A percentile compares a stretch with the other conserved stretches of the same genome.
Evolutionary conservation across 2,113 vertebrate species (phyloP).

Genomic region (Eira barbara): DNA sequence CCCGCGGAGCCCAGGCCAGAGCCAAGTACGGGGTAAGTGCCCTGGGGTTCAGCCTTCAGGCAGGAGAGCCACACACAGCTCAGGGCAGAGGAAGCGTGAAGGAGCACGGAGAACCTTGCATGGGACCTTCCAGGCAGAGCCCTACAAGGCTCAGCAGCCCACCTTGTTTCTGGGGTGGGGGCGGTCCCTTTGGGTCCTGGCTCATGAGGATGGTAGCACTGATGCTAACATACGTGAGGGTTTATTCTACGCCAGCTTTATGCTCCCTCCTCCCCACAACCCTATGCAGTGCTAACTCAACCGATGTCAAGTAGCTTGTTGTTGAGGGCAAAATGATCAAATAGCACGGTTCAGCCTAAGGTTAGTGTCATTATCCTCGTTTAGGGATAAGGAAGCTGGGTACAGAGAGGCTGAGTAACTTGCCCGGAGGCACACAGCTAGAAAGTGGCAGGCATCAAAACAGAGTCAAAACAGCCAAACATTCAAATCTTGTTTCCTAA

Average conservation of each 20-base stretch:
- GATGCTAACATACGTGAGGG: not conserved
- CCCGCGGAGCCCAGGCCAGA: not conserved
- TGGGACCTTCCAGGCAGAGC: not conserved
- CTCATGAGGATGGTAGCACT: not conserved
- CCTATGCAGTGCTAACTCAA: not conserved
- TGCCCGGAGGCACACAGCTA: not conserved
- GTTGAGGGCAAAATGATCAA: not conserved
- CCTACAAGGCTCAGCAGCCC: not conserved
- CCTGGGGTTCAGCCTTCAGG: not conserved
- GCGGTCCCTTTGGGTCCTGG: not conserved
- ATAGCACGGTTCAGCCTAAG: not conserved
- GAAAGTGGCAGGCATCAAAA: not conserved
- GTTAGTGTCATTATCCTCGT: not conserved
- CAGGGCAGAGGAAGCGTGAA: no score
- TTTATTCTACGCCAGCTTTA: not conserved
- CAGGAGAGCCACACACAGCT: not conserved
- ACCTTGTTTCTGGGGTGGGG: not conserved
- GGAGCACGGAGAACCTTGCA: rapidly evolving
- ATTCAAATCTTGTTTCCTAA: not conserved
- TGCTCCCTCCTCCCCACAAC: not conserved
- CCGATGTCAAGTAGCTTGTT: not conserved
- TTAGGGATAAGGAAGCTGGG: not conserved
- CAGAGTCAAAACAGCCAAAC: not conserved
- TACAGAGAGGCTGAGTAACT: not conserved
- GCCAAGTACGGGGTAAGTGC: not conserved